Conservation (phyloP, 35 echinoderm and acorn worm genomes). For the Amphiura filiformis region DNA sequence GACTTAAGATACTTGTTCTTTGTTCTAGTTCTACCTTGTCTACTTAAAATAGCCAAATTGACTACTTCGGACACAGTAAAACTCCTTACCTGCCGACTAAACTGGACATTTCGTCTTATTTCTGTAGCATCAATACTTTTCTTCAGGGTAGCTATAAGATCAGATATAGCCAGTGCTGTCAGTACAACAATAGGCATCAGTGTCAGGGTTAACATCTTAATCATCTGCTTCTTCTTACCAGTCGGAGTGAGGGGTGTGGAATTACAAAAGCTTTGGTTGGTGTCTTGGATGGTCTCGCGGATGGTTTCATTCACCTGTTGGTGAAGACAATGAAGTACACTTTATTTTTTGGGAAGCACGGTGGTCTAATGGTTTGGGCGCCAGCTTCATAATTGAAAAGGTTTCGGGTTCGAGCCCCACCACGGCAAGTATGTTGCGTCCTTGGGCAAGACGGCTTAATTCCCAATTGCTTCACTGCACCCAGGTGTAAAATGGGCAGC, state of each 20-base stretch:
- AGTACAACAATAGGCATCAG: slow-evolving; percentile 72
- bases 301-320: slow-evolving; percentile 43
- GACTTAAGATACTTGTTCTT: no score
- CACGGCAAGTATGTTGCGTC: no score
- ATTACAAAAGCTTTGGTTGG: slow-evolving; percentile 38
- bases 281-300: slow-evolving; percentile 56
- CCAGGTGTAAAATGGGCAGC: no score
- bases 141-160: slow-evolving; percentile 59
- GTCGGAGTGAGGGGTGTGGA: slow-evolving; percentile 55
- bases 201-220: slow-evolving; percentile 73
- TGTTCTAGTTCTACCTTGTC: no score
- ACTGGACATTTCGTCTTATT: slow-evolving; percentile 67
- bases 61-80: no score
- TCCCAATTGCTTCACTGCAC: no score
- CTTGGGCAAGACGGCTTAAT: no score
- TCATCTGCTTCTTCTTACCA: slow-evolving; percentile 74
- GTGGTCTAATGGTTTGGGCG: not conserved
- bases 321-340: no score
- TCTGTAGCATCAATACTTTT: slow-evolving; percentile 70
- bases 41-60: no score
- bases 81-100: slow-evolving; percentile 67
- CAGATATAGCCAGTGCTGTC: slow-evolving; percentile 64
- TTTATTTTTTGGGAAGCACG: not conserved
- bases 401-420: not conserved
- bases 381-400: not conserved